These are phyloP conservation scores for Neopelma chrysocephalum DNA, from an alignment of 2,797 vertebrate species.

Conservation along the genomic window DNA sequence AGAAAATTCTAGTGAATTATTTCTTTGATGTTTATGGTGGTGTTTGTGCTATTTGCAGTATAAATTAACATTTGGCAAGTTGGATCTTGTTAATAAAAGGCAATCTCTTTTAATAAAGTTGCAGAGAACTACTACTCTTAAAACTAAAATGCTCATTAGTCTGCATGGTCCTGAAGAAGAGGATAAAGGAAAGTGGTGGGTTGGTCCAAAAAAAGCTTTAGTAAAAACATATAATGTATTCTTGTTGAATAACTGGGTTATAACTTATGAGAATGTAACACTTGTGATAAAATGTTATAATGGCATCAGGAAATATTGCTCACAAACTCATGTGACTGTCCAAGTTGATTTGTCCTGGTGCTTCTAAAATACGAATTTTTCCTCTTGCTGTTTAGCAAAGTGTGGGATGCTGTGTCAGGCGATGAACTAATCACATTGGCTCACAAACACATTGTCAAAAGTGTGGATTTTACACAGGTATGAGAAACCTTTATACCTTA, in stretches of 20 bases:
- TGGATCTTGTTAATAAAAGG: neutral
- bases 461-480: slow-evolving; percentile 95
- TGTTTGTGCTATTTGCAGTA: neutral
- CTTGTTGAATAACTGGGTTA: neutral
- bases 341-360: neutral
- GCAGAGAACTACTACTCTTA: neutral
- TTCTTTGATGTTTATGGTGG: neutral
- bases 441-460: slow-evolving; percentile 98
- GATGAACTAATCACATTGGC: slow-evolving; percentile 94
- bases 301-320: neutral
- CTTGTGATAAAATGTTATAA: neutral
- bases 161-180: neutral
- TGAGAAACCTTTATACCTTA: neutral
- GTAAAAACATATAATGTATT: neutral
- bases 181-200: neutral
- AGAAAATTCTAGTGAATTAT: neutral
- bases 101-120: neutral
- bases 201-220: neutral
- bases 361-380: neutral
- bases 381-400: slow-evolving; percentile 84
- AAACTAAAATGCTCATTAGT: neutral
- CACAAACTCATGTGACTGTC: neutral
- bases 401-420: slow-evolving; percentile 97
- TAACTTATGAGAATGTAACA: neutral
- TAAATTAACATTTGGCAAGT: neutral